Percentiles rank a stretch among this genome's conserved stretches.
These are phyloP conservation scores for Leistus spinibarbis DNA, from an alignment of 2,888 invertebrate genomes.

Conservation along the genomic window DNA sequence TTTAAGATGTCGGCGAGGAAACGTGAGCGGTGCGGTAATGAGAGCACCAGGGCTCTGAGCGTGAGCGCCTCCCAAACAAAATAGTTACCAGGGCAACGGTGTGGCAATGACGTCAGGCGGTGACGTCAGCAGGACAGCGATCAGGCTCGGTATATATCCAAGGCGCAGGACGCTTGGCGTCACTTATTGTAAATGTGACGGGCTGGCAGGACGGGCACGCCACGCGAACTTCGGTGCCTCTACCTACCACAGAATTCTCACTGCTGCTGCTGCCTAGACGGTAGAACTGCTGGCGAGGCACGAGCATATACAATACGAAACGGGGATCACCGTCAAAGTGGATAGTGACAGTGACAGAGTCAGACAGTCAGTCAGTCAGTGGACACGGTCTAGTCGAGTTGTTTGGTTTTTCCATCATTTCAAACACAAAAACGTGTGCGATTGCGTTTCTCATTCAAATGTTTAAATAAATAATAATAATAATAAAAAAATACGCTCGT, in stretches of 20 bases:
- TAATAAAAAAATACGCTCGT: constrained; percentile 36
- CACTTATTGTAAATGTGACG: constrained; percentile 50
- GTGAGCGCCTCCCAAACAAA: constrained; percentile 49
- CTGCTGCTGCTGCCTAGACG: constrained; percentile 19
- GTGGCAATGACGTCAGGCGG: constrained; percentile 51
- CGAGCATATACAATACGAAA: background rate
- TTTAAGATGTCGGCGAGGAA: background rate
- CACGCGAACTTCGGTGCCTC: constrained; percentile 37
- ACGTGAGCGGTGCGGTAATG: background rate
- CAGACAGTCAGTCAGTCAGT: constrained; percentile 21
- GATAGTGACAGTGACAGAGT: background rate
- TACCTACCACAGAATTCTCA: background rate
- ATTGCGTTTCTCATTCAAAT: background rate
- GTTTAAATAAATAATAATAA: background rate
- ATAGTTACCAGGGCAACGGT: constrained; percentile 53
- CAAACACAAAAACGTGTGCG: background rate
- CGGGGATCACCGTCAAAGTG: no score
- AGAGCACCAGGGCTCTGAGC: constrained; percentile 21
- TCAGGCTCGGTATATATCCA: constrained; percentile 55
- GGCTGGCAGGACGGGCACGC: constrained; percentile 50
- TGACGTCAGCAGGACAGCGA: constrained; percentile 51
- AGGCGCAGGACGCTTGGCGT: constrained; percentile 51
- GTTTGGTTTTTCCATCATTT: constrained; percentile 7
- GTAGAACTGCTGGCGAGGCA: constrained; percentile 1
- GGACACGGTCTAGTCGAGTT: constrained; percentile 33